These are phyloP conservation scores for Procavia capensis DNA, from an alignment of 2,113 vertebrate species.

Conservation along the genomic window DNA sequence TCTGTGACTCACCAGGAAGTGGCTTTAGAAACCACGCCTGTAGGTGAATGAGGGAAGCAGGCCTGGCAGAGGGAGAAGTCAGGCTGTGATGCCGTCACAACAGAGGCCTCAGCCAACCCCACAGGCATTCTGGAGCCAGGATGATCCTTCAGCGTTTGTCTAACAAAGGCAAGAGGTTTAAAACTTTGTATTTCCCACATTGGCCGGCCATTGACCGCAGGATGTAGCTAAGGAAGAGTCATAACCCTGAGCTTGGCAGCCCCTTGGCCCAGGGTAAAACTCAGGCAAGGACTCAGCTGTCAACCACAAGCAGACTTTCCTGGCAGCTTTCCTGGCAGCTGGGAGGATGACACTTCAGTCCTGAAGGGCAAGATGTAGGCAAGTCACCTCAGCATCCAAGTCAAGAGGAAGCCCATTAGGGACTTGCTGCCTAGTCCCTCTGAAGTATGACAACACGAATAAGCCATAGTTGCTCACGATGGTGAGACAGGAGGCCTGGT, in stretches of 20 bases:
- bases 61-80: neutral
- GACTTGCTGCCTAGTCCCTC: neutral
- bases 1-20: neutral
- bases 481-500: neutral
- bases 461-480: neutral
- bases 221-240: accelerated
- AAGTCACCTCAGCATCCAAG: too few species aligned
- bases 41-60: too few species aligned
- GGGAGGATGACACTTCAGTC: neutral
- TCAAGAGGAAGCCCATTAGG: neutral
- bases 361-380: neutral
- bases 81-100: neutral
- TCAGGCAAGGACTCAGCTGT: neutral
- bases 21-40: neutral
- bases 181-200: neutral
- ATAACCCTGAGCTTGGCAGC: neutral
- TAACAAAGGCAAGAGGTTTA: neutral
- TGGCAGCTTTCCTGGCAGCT: neutral
- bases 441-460: neutral
- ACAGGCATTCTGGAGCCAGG: neutral
- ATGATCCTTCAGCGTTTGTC: neutral
- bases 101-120: neutral
- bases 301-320: neutral
- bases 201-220: neutral
- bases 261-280: neutral